phyloP scores from a whole-genome alignment of 2,113 vertebrate genomes.

The Ellobius talpinus region DNA sequence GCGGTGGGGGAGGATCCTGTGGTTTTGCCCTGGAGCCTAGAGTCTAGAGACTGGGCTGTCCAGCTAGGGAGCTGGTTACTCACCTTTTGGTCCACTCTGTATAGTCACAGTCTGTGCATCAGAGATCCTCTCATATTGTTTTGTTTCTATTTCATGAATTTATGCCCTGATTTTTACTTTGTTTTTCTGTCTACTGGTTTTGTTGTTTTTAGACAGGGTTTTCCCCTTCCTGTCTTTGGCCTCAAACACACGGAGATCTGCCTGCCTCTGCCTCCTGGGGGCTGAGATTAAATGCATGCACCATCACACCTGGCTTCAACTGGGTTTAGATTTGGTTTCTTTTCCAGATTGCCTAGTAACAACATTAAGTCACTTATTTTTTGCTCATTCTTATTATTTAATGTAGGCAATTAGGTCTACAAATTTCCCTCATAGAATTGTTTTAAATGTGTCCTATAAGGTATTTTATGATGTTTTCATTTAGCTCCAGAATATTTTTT shows the following conservation, averaged over 20 bases:
- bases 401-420: not conserved
- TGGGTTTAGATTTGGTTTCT: not conserved
- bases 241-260: not conserved
- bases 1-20: too few relatives aligned
- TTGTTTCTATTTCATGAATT: not conserved
- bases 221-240: not conserved
- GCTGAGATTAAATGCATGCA: not conserved
- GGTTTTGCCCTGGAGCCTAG: too few relatives aligned
- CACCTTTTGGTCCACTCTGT: too few relatives aligned
- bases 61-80: too few relatives aligned
- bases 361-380: not conserved
- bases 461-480: not conserved
- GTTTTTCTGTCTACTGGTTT: not conserved
- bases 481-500: not conserved
- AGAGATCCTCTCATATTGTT: too few relatives aligned
- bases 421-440: not conserved
- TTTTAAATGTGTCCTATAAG: not conserved
- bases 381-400: not conserved
- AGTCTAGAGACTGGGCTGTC: too few relatives aligned
- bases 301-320: not conserved
- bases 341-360: not conserved
- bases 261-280: not conserved
- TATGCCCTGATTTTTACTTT: not conserved
- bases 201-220: not conserved
- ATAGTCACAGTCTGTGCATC: too few relatives aligned